Base-by-base conservation (phyloP, 1,140 invertebrate genomes). In the Hypothenemus hampei region DNA sequence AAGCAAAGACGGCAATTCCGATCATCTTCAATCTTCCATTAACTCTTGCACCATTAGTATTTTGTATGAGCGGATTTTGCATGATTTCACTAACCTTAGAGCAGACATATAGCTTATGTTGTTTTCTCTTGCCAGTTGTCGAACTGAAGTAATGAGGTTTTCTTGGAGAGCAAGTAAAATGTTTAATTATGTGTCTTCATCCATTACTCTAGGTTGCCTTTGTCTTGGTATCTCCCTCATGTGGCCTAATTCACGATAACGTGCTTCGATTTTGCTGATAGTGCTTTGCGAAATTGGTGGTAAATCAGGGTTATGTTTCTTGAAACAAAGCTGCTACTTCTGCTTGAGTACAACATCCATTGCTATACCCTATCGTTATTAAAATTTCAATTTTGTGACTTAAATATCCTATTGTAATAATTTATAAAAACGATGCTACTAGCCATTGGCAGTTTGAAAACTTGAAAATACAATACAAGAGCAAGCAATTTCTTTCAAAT, bases 281-380 rank as follows among this genome's bases (percentile, higher is more conserved):
- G 43, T 46, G 15, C 20, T 23, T 41, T 40, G 43, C 15, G 16
- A 48, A 31, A 56, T 48, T 37, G 45, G 19, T 39, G 26, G 26
- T 18, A 45, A 36, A 40, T 56, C 45, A 29, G 19, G 21, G 35
- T 56, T n/a, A 35, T 37, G 22, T 56, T 33, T 36, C 26, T 26
- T 56, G 29, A 36, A 48, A 56, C 2, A 56, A 24, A 49, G 33
- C 10, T 5, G 29, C 46, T 21, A 37, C 44, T 40, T 56, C 11
- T 48, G 15, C 23, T 49, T 56, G 53, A 13, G 44, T 56, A 39
- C 45, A 35, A n/a, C 35, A 21, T 39, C 23, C 48, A 39, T 56
- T 18, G 10, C 24, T 35, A n/a, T 13, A 48, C 26, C 29, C 53
- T 18, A 48, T 20, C 21, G 48, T 29, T 15, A 36, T 49, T 37